phyloP scores from a whole-genome alignment of 2,113 vertebrate genomes.

The Calidris pygmaea region DNA sequence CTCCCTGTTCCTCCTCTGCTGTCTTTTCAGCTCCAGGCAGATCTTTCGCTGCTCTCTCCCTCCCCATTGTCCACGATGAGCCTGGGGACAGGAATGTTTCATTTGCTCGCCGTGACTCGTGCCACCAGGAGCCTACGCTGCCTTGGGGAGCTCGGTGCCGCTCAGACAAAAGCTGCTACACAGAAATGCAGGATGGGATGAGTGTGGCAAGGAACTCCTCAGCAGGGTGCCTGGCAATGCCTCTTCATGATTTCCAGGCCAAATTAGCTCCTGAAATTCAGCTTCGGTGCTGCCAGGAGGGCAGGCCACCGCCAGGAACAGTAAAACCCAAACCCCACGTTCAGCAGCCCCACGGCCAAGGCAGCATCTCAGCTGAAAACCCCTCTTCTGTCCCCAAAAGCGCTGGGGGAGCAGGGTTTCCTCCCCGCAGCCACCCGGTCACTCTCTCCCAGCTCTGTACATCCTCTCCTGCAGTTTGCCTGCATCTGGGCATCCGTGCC shows the following conservation, averaged over 20 bases:
- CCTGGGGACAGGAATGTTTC: neutral
- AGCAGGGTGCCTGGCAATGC: neutral
- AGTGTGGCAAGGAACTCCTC: rapidly evolving
- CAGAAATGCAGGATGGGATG: neutral
- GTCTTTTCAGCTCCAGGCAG: neutral
- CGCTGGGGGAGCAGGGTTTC: rapidly evolving
- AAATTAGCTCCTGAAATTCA: neutral
- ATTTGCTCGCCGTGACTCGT: rapidly evolving
- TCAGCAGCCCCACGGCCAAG: rapidly evolving
- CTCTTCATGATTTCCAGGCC: neutral
- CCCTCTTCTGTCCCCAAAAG: neutral
- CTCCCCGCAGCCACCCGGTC: rapidly evolving
- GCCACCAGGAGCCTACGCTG: rapidly evolving
- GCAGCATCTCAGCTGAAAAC: neutral
- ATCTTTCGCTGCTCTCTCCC: neutral
- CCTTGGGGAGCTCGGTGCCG: rapidly evolving
- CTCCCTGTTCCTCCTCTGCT: neutral
- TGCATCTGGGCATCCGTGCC: rapidly evolving
- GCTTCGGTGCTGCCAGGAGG: neutral
- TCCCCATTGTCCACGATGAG: neutral
- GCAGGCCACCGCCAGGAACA: neutral
- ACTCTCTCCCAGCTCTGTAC: neutral
- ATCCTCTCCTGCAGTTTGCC: neutral
- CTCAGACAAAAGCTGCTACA: neutral
- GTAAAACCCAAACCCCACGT: neutral